phyloP scores from a whole-genome alignment of 2,797 vertebrate species.

The Dendrocincla fuliginosa region DNA sequence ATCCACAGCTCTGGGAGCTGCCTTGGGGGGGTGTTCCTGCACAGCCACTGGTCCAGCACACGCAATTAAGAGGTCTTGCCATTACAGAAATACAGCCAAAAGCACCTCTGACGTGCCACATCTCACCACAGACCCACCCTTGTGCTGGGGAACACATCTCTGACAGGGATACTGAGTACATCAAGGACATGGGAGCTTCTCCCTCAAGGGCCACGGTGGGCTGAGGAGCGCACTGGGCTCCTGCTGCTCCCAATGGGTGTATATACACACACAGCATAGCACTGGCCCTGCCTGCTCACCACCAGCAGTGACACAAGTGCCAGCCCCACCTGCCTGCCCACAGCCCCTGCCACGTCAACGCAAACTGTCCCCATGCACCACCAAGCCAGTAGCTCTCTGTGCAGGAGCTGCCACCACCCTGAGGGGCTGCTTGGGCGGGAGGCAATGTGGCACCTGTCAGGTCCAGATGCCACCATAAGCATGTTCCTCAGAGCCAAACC shows the following conservation, averaged over 20 bases:
- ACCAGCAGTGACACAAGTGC: background rate
- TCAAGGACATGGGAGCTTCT: background rate
- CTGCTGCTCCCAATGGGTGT: background rate
- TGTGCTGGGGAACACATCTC: background rate
- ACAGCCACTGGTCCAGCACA: background rate
- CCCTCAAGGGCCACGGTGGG: background rate
- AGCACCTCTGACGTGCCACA: background rate
- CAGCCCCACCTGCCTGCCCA: background rate
- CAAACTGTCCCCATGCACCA: fast-evolving
- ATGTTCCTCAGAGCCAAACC: background rate
- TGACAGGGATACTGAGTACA: background rate
- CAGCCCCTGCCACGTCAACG: fast-evolving
- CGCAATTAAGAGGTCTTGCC: fast-evolving
- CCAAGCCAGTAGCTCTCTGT: background rate
- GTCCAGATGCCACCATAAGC: background rate
- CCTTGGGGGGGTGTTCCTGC: background rate
- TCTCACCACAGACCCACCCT: too few species aligned
- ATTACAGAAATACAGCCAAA: background rate
- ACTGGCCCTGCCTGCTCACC: background rate
- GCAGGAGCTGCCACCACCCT: background rate
- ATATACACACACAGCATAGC: background rate
- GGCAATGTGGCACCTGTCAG: background rate
- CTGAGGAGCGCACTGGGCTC: background rate
- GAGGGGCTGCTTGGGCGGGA: background rate
- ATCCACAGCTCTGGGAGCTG: background rate